Conservation (phyloP, 2,113 vertebrate genomes). For the Apteryx mantelli region DNA sequence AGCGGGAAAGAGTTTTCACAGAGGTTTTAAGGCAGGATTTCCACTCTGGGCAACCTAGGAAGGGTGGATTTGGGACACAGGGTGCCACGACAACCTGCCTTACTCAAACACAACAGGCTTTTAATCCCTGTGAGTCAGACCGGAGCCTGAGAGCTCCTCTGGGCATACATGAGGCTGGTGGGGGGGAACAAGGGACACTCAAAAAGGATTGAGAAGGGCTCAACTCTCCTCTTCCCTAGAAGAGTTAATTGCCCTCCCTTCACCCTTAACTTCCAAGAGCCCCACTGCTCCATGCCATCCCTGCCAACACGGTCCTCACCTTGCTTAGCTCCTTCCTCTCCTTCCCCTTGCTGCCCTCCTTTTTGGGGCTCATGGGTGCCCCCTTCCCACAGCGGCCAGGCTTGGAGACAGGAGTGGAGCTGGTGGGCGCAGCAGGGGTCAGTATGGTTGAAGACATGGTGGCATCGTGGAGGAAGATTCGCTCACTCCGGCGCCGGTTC, state of each 20-base stretch:
- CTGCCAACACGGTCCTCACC: slow-evolving; percentile 47
- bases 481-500: slow-evolving; percentile 91
- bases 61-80: background rate
- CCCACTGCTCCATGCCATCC: background rate
- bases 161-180: accelerated
- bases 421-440: background rate
- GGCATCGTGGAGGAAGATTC: slow-evolving; percentile 95
- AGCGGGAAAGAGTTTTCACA: background rate
- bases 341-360: slow-evolving; percentile 80
- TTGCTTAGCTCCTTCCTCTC: slow-evolving; percentile 83
- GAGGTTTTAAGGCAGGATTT: background rate
- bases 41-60: background rate
- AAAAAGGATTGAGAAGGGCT: background rate
- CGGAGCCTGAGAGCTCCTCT: background rate
- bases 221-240: background rate
- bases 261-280: background rate
- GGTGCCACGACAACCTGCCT: background rate
- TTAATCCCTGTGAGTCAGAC: background rate
- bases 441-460: slow-evolving; percentile 71
- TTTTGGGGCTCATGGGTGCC: slow-evolving; percentile 77
- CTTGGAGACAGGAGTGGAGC: slow-evolving; percentile 74
- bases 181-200: background rate
- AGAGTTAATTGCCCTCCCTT: background rate
- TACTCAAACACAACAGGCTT: background rate
- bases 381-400: slow-evolving; percentile 80